phyloP scores from a whole-genome alignment of 2,888 invertebrate species.

The Drosophila flavopinicola region DNA sequence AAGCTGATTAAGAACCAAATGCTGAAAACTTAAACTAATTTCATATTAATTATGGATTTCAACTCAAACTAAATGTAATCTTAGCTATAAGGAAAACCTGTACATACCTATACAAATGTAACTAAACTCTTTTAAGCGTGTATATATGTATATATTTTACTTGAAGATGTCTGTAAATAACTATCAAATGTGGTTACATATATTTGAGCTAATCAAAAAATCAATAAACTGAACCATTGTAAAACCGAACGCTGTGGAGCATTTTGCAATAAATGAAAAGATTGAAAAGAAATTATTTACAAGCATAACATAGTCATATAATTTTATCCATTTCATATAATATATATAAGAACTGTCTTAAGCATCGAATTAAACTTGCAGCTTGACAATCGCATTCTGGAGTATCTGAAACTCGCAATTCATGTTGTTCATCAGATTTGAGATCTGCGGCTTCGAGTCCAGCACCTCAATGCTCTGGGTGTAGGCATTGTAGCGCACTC shows the following conservation, averaged over 20 bases:
- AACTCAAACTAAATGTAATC: conserved; percentile 35
- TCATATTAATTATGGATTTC: conserved; percentile 15
- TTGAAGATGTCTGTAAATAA: conserved; percentile 12
- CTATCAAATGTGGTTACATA: not conserved
- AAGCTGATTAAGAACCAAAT: conserved; percentile 40
- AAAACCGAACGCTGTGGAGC: not conserved
- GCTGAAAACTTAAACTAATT: conserved; percentile 24
- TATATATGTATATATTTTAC: conserved; percentile 19
- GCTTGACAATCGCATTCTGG: conserved; percentile 90
- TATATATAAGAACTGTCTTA: conserved; percentile 12
- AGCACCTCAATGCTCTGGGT: conserved; percentile 97
- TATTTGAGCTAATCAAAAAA: conserved; percentile 2
- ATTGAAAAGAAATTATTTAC: conserved; percentile 13
- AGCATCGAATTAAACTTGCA: conserved; percentile 84
- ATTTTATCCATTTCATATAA: conserved; percentile 25
- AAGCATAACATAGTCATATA: conserved; percentile 1
- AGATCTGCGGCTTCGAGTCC: conserved; percentile 95
- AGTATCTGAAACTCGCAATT: conserved; percentile 92
- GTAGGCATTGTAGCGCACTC: conserved; percentile 97
- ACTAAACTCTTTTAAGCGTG: conserved; percentile 34
- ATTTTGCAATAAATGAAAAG: conserved; percentile 44
- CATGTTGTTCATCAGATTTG: conserved; percentile 91
- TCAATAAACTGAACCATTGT: conserved; percentile 16
- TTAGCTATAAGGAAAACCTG: conserved; percentile 28
- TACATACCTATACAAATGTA: conserved; percentile 66